Evolutionary conservation across 1,140 invertebrate species (phyloP), one percentile per base, ranked within the genome.

Genomic region (Cherax quadricarinatus): DNA sequence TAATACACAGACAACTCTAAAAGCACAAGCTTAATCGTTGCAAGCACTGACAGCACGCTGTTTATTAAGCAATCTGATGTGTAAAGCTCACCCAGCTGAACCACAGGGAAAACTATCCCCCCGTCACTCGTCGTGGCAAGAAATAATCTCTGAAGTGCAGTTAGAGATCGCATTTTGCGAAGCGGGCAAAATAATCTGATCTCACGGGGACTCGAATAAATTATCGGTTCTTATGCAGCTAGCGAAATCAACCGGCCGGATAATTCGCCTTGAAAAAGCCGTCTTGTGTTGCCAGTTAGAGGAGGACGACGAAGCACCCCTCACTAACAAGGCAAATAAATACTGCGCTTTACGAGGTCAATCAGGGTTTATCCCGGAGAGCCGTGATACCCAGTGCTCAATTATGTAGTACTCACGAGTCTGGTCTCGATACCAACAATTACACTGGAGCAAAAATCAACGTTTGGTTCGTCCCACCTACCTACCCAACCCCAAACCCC

Each of bases 401-500:
- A 88, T 88, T 88, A 88, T 88, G 86, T 88, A 62, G 80, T 88
- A 88, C 81, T 88, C 78, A 88, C 86, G 86, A 88, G 51, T 53
- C 49, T 5, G 70, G 53, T n/a, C 51, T 81, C 86, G 86, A 88
- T 88, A 88, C 86, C 78, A 88, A 88, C 86, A 88, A 88, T 88
- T 88, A 88, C 86, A 88, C 86, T 49, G 24, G 53, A 88, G 66
- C 9, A 10, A 10, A 9, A 81, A 41, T 80, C 86, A 60, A 57
- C 60, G 84, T 70, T 30, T 51, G 79, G 83, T 14, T 85, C 60
- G 60, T 85, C 62, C 60, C n/a, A 21, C 83, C 83, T 57, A 57
- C 14, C 62, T 18, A 14, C 62, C 18, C 18, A 16, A 5, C 18
- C 4, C 62, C 62, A 66, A 4, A 5, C 7, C 12, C 18, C 14